Percentiles rank a stretch among this genome's conserved stretches.
Conservation (phyloP, 2,113 vertebrate species). For the Anser brachyrhynchus region DNA sequence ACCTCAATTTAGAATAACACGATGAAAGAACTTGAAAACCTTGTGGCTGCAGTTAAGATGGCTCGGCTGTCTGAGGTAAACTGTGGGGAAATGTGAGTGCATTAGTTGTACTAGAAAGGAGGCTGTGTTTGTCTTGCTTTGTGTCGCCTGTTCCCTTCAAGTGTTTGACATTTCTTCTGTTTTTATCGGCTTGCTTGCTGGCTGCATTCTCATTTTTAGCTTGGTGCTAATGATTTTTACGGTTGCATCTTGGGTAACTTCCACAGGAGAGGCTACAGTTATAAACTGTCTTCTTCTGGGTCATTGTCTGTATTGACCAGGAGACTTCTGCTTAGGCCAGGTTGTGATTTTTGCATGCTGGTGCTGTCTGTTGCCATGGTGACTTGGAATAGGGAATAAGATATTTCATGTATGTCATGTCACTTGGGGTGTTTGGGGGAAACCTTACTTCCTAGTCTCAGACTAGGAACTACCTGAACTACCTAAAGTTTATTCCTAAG, state of each 20-base stretch:
- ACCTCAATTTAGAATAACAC: neutral
- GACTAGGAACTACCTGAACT: neutral
- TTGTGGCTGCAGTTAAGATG: constrained; percentile 24
- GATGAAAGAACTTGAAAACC: constrained; percentile 43
- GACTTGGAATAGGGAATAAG: neutral
- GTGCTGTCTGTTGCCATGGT: neutral
- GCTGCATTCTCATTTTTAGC: neutral
- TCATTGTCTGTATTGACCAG: neutral
- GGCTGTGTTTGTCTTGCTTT: neutral
- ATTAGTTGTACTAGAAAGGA: neutral
- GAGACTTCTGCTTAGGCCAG: neutral
- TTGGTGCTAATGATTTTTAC: neutral
- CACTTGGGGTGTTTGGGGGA: neutral
- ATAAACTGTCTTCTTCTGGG: neutral
- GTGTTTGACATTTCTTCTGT: neutral
- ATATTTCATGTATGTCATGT: neutral
- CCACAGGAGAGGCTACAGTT: neutral
- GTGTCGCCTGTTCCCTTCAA: neutral
- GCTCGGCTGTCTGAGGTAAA: constrained; percentile 44
- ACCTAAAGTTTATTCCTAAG: neutral
- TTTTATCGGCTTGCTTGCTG: neutral
- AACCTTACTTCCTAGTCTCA: neutral
- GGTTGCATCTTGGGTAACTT: neutral
- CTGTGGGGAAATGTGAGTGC: neutral
- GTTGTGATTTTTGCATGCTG: neutral